Percentiles rank a stretch among this genome's conserved stretches.
These are phyloP conservation scores for Sminthurides aquaticus DNA, from an alignment of 2,888 invertebrate species.

Conservation along the genomic window DNA sequence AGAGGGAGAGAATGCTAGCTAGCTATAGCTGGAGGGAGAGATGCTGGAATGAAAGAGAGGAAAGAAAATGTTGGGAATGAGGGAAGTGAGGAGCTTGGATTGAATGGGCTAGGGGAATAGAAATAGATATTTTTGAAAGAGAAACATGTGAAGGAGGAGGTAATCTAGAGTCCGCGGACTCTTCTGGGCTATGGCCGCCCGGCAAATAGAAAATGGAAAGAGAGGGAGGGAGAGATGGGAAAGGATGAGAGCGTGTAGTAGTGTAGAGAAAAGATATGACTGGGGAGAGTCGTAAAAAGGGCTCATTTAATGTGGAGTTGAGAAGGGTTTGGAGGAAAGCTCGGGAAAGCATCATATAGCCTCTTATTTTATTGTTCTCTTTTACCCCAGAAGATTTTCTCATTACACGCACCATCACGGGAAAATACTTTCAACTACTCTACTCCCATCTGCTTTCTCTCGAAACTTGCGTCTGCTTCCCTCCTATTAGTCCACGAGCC, in stretches of 20 bases:
- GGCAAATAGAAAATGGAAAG: too few relatives aligned
- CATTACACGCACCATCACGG: constrained; percentile 27
- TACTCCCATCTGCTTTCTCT: background rate
- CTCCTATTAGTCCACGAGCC: background rate
- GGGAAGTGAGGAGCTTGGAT: background rate
- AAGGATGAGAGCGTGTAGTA: too few relatives aligned
- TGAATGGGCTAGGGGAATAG: background rate
- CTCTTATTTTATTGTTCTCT: constrained; percentile 22
- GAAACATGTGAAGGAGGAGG: background rate
- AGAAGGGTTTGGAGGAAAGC: background rate
- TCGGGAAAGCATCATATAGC: constrained; percentile 3
- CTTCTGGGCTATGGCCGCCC: too few relatives aligned
- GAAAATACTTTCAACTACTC: constrained; percentile 8
- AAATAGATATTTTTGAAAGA: background rate
- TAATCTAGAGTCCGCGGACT: too few relatives aligned
- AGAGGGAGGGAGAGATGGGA: background rate
- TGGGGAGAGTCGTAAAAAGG: constrained; percentile 19
- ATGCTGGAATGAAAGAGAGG: background rate
- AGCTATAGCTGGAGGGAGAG: background rate
- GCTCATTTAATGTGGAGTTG: constrained; percentile 15
- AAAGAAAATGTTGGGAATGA: background rate
- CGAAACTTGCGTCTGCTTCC: background rate
- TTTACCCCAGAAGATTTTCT: constrained; percentile 22
- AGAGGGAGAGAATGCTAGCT: background rate
- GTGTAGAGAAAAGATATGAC: background rate